phyloP scores from a whole-genome alignment of 2,113 vertebrate genomes.

The Fregata magnificens region DNA sequence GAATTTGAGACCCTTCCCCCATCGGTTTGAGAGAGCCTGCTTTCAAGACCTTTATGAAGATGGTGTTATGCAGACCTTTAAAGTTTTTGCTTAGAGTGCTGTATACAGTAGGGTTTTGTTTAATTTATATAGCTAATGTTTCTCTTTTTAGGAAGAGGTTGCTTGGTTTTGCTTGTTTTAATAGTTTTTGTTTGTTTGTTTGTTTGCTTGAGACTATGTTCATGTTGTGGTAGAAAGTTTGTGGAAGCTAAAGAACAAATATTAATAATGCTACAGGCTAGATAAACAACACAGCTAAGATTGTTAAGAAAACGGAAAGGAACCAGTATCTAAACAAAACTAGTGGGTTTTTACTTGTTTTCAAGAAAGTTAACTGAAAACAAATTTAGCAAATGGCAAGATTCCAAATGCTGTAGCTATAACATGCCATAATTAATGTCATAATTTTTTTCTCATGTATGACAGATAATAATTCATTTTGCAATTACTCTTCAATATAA shows the following conservation, averaged over 20 bases:
- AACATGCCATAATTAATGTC: not conserved
- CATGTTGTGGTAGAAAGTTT: not conserved
- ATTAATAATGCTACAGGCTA: not conserved
- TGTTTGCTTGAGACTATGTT: not conserved
- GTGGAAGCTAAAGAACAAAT: not conserved
- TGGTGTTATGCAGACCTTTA: not conserved
- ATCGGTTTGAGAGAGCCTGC: rapidly evolving
- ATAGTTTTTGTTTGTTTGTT: not conserved
- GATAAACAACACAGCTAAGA: not conserved
- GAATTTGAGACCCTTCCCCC: not conserved
- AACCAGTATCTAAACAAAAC: not conserved
- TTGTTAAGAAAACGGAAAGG: not conserved
- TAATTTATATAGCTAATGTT: not conserved
- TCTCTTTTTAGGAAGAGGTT: not conserved
- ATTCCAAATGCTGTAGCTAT: not conserved
- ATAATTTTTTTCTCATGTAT: not conserved
- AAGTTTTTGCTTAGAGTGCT: not conserved
- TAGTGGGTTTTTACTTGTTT: not conserved
- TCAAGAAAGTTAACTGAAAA: not conserved
- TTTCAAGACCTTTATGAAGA: not conserved
- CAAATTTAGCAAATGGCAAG: not conserved
- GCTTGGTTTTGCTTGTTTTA: not conserved
- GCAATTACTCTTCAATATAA: not conserved
- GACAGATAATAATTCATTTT: slow-evolving; percentile 1
- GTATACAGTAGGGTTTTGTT: not conserved